Conservation (phyloP, 2,888 invertebrate species). For the Tupiocoris notatus region DNA sequence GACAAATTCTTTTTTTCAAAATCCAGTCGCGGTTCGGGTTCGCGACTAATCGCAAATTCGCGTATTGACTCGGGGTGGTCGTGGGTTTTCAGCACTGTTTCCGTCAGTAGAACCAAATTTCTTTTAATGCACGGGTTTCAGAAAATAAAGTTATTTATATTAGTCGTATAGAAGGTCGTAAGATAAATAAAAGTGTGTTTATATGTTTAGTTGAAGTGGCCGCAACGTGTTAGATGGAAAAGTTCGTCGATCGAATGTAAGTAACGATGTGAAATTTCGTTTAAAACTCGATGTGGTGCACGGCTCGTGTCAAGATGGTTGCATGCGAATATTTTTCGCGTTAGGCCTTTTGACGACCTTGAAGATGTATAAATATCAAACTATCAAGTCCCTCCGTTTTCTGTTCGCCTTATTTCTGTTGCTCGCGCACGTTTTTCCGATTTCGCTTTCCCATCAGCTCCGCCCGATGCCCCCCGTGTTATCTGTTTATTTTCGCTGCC, state of each 20-base stretch:
- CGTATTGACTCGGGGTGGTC: conserved; percentile 36
- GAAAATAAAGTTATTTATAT: conserved; percentile 52
- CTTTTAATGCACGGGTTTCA: conserved; percentile 53
- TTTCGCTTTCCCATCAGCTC: neutral
- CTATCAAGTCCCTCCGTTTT: conserved; percentile 26
- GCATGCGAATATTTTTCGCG: conserved; percentile 53
- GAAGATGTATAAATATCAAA: conserved; percentile 46
- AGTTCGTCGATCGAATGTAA: conserved; percentile 51
- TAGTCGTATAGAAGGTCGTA: conserved; percentile 51
- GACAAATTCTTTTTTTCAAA: neutral
- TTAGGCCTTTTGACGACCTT: conserved; percentile 50
- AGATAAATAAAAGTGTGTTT: conserved; percentile 49
- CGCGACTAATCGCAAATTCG: conserved; percentile 27
- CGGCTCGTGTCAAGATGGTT: conserved; percentile 53
- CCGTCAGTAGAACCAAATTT: conserved; percentile 53
- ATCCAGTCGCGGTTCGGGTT: neutral
- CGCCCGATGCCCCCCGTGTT: neutral
- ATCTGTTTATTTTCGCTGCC: neutral
- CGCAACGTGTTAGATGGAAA: conserved; percentile 42
- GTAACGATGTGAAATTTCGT: conserved; percentile 34
- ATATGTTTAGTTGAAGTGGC: conserved; percentile 44
- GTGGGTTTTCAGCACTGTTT: conserved; percentile 50
- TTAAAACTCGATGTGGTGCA: conserved; percentile 47
- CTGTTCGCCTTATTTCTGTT: conserved; percentile 32
- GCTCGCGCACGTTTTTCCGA: conserved; percentile 8